Base-by-base conservation (phyloP, 2,888 invertebrate genomes). In the Tribolium freemani region DNA sequence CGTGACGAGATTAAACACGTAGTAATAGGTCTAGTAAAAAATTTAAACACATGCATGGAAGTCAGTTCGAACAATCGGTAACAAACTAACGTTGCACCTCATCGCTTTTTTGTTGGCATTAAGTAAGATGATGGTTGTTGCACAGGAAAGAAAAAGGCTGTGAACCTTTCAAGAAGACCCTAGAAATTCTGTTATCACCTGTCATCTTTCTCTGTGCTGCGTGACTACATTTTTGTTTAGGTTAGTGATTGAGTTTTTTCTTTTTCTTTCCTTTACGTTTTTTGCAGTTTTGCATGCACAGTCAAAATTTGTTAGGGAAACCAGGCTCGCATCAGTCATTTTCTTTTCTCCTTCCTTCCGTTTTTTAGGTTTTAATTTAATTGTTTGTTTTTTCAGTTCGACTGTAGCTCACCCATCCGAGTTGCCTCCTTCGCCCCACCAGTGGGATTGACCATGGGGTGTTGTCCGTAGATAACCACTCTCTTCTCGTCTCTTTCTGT, bases 391-490 rank as follows among this genome's bases (percentile, higher is more conserved):
- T 69, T 93, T 79, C 93, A 98, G 98, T 91, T 96, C 98, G 84
- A 94, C 96, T 83, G 95, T 99, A 87, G 99, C 99, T 82, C 98
- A 98, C 88, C 96, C 97, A 74, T 97, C 97, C 78, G 98, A 99
- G 90, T 90, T 99, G 88, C 98, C 98, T 84, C 98, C 98, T 48
- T 98, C 98, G 84, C 98, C 98, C 80, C 97, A 98, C 88, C 96
- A 97, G 86, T 99, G 98, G 99, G 96, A 97, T 75, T 96, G 93
- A 94, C 92, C 90, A 86, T 89, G 84, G 84, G 78, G 80, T 64
- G 69, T 72, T 45, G 78, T 76, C 71, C 82, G 80, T 80, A 85
- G 85, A 83, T 86, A 86, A 85, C 84, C 79, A 56, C 77, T 78
- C 76, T 76, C 74, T 73, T 76, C 66, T 75, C 73, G 73, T 54